A percentile compares a stretch with the other conserved stretches of the same genome.
phyloP scores from a whole-genome alignment of 2,888 invertebrate species.

The Scaptomyza polygonia region DNA sequence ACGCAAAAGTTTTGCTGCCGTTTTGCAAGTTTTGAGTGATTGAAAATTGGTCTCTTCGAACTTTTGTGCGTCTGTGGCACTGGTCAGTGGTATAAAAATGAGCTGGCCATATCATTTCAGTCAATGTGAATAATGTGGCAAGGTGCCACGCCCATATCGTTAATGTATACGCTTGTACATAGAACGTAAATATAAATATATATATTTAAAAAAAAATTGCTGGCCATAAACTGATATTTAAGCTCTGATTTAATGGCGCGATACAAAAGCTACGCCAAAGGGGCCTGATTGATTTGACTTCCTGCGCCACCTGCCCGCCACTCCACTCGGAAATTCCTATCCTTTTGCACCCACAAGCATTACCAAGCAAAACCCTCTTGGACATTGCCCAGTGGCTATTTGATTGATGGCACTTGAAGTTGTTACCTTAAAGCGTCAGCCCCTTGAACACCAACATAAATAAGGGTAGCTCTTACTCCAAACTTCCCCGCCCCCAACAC shows the following conservation, averaged over 20 bases:
- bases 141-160: conserved; percentile 20
- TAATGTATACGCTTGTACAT: not conserved
- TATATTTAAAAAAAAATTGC: conserved; percentile 43
- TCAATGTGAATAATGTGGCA: conserved; percentile 40
- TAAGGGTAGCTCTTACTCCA: conserved; percentile 4
- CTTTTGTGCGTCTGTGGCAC: not conserved
- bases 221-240: conserved; percentile 60
- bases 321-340: too few species aligned
- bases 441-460: conserved; percentile 17
- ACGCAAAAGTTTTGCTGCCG: not conserved
- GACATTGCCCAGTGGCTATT: conserved; percentile 44
- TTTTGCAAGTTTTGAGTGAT: conserved; percentile 6
- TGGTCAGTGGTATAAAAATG: conserved; percentile 32
- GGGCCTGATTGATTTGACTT: conserved; percentile 54
- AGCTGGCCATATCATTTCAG: conserved; percentile 38
- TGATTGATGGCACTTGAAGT: conserved; percentile 51
- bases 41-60: conserved; percentile 6
- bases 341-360: not conserved
- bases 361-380: not conserved
- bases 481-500: too few species aligned
- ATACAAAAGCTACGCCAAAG: conserved; percentile 44
- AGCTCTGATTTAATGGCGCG: conserved; percentile 60
- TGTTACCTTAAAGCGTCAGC: conserved; percentile 30
- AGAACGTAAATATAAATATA: too few species aligned
- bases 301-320: not conserved